A percentile compares a stretch with the other conserved stretches of the same genome.
These are phyloP conservation scores for Callaeas wilsoni DNA, from an alignment of 2,113 vertebrate species.

Conservation along the genomic window DNA sequence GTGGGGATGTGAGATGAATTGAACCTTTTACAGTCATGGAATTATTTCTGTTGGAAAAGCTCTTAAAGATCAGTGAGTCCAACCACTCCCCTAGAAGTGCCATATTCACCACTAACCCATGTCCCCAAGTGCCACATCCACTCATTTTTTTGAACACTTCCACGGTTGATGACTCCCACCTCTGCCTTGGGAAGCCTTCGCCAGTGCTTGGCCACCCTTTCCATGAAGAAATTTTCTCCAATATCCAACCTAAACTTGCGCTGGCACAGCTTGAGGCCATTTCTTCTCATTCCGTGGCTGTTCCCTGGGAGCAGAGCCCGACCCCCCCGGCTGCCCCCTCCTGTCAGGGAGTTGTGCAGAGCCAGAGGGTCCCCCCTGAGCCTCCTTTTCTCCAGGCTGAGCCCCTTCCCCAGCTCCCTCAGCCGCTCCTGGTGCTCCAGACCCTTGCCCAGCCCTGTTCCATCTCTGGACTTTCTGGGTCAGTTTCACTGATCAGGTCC, in stretches of 20 bases:
- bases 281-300: neutral
- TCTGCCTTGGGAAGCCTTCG: neutral
- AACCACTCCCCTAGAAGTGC: too few species aligned
- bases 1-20: neutral
- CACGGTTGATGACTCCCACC: neutral
- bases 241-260: neutral
- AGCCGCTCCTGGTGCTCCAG: fast-evolving
- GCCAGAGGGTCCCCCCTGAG: fast-evolving
- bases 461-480: neutral
- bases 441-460: fast-evolving
- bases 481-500: too few species aligned
- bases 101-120: neutral
- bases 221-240: neutral
- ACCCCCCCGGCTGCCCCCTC: fast-evolving
- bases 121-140: neutral
- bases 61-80: neutral
- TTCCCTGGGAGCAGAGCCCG: neutral
- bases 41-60: neutral
- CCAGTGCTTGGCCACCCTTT: neutral
- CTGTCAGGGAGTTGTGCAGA: neutral
- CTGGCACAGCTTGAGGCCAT: fast-evolving
- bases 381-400: neutral
- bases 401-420: neutral
- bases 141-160: neutral
- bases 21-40: neutral